Conservation (phyloP, 2,888 invertebrate genomes). For the Lasioglossum leucozonium region DNA sequence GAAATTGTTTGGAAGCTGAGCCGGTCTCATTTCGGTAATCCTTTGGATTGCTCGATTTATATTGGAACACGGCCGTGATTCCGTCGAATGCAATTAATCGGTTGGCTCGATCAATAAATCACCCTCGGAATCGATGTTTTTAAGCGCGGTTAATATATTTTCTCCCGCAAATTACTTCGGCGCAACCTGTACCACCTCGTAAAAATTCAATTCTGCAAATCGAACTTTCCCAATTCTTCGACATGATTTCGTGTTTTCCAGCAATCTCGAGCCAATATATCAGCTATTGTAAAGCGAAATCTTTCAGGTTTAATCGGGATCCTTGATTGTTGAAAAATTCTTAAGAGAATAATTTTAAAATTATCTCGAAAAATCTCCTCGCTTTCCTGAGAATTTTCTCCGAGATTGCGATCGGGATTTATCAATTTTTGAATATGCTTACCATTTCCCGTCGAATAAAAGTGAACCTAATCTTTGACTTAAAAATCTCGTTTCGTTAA, state of each 20-base stretch:
- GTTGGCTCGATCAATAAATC: neutral
- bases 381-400: no score
- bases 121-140: neutral
- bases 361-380: no score
- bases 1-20: slow-evolving; percentile 15
- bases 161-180: neutral
- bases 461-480: neutral
- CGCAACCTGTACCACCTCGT: neutral
- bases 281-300: no score
- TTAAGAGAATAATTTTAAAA: no score
- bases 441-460: no score
- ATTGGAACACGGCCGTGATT: neutral
- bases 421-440: no score
- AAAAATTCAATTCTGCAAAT: neutral
- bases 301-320: no score
- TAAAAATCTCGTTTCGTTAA: neutral
- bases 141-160: neutral
- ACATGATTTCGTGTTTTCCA: no score
- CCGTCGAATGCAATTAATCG: neutral
- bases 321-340: no score
- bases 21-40: slow-evolving; percentile 5
- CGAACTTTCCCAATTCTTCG: no score
- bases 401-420: no score
- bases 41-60: slow-evolving; percentile 10
- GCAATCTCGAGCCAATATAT: no score